phyloP scores from a whole-genome alignment of 2,888 invertebrate genomes.

The Notocelia uddmanniana region DNA sequence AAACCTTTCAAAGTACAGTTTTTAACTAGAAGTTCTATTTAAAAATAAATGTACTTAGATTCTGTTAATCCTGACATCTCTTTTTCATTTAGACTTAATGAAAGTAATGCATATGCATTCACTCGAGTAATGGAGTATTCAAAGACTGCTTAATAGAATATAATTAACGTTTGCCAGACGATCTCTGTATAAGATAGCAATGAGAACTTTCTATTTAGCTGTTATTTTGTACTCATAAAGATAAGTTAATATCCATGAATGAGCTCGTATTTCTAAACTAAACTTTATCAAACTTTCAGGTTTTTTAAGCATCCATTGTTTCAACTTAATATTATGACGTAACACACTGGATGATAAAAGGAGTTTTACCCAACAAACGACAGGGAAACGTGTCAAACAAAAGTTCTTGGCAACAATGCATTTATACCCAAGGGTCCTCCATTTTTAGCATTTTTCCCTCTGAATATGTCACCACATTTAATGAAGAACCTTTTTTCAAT shows the following conservation, averaged over 20 bases:
- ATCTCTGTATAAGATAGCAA: constrained; percentile 1
- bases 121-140: constrained; percentile 9
- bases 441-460: constrained; percentile 48
- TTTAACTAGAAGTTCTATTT: no score
- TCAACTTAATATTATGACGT: not conserved
- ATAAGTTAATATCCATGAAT: not conserved
- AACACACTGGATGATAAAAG: constrained; percentile 30
- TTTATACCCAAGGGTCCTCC: constrained; percentile 48
- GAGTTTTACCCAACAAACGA: constrained; percentile 38
- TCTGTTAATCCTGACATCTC: constrained; percentile 17
- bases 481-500: constrained; percentile 59
- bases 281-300: not conserved
- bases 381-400: constrained; percentile 50
- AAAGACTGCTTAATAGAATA: constrained; percentile 27
- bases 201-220: not conserved
- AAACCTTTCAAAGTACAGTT: no score
- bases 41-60: no score
- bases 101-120: constrained; percentile 20
- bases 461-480: constrained; percentile 53
- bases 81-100: constrained; percentile 1
- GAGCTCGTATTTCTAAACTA: not conserved
- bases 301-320: not conserved
- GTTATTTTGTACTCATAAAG: not conserved
- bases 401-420: constrained; percentile 54
- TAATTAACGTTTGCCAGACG: constrained; percentile 9